Conservation (phyloP, 1,140 invertebrate genomes). For the Zaprionus ghesquierei region DNA sequence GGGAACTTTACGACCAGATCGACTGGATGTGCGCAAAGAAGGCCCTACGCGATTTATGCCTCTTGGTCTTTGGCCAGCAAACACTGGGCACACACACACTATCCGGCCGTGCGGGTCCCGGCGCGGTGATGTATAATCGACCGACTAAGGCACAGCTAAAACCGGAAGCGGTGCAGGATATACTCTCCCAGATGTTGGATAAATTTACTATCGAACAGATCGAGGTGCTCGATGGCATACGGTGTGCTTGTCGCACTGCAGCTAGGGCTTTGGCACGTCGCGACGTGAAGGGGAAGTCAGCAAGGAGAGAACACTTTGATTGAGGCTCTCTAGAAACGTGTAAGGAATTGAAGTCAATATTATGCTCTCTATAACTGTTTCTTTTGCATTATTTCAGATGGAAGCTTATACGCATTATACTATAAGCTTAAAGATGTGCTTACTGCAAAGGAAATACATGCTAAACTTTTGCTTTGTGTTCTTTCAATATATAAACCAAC, state of each 20-base stretch:
- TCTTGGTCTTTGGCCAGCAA: slow-evolving; percentile 2
- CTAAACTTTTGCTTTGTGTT: no score
- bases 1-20: neutral
- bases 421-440: no score
- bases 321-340: neutral
- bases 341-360: neutral
- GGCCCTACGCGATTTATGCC: slow-evolving; percentile 6
- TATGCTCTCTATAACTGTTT: neutral
- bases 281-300: neutral
- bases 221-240: neutral
- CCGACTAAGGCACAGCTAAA: neutral
- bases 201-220: neutral
- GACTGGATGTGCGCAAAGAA: neutral
- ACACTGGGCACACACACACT: slow-evolving; percentile 12
- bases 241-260: neutral
- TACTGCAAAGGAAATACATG: no score
- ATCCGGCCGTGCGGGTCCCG: neutral
- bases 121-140: neutral
- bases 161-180: neutral
- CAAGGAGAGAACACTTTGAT: neutral
- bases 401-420: no score
- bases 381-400: neutral
- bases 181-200: neutral
- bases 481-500: no score
- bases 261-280: neutral